Conservation (phyloP, 1,140 invertebrate genomes). For the Brachionus asplanchnoidis region DNA sequence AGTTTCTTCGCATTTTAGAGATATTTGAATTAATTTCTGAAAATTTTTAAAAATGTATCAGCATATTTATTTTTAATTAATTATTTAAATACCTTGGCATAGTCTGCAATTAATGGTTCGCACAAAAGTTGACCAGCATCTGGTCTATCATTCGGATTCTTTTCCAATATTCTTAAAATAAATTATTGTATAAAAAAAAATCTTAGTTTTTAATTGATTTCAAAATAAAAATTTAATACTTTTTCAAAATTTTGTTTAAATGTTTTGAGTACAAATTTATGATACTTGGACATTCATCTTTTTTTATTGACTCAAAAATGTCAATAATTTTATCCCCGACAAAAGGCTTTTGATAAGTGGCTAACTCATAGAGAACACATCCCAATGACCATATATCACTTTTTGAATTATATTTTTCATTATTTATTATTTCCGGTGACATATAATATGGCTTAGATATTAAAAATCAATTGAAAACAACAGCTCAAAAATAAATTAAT, state of each 20-base stretch:
- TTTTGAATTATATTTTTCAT: slow-evolving; percentile 61
- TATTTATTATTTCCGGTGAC: slow-evolving; percentile 75
- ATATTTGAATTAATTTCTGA: background rate
- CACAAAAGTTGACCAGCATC: background rate
- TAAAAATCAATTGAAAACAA: background rate
- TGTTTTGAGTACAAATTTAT: slow-evolving; percentile 17
- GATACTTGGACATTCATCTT: slow-evolving; percentile 28
- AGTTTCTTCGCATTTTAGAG: background rate
- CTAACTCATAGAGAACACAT: slow-evolving; percentile 73
- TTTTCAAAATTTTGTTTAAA: slow-evolving; percentile 36
- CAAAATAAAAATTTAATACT: background rate
- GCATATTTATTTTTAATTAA: background rate
- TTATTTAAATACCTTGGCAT: background rate
- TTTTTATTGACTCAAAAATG: slow-evolving; percentile 44
- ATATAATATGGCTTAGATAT: slow-evolving; percentile 67
- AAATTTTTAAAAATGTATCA: background rate
- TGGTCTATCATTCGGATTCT: background rate
- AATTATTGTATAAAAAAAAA: background rate
- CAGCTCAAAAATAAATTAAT: background rate
- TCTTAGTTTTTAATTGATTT: background rate
- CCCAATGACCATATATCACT: slow-evolving; percentile 82
- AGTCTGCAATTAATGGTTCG: background rate
- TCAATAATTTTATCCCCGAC: background rate
- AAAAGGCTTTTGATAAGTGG: slow-evolving; percentile 63
- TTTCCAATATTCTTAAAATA: slow-evolving; percentile 10